Conservation (phyloP, 2,113 vertebrate species). For the Mixornis gularis region DNA sequence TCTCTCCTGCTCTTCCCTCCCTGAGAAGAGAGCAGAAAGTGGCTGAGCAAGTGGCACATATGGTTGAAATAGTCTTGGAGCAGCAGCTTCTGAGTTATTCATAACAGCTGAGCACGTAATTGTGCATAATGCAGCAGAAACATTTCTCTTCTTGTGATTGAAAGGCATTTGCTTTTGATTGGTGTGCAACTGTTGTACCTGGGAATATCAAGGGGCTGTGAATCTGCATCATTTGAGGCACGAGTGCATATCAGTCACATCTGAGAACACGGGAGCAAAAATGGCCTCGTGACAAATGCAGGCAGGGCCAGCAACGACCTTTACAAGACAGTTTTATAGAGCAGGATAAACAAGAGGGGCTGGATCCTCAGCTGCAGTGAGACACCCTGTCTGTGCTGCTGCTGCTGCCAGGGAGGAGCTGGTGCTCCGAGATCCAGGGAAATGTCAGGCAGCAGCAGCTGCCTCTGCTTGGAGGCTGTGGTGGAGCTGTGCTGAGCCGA, state of each 20-base stretch:
- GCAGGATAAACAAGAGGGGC: constrained; percentile 11
- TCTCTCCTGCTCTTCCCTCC: background rate
- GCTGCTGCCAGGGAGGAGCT: background rate
- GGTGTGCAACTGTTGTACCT: constrained; percentile 13
- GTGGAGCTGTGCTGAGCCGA: background rate
- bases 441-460: background rate
- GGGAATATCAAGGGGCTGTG: background rate
- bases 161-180: constrained; percentile 13
- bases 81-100: background rate
- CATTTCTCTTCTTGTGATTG: background rate
- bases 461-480: background rate
- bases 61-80: background rate
- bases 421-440: background rate
- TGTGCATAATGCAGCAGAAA: constrained; percentile 44
- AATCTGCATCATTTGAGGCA: background rate
- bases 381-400: background rate
- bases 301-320: background rate
- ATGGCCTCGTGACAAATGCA: background rate
- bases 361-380: background rate
- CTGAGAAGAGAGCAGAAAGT: background rate
- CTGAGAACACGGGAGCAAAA: background rate
- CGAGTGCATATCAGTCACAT: background rate
- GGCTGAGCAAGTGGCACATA: background rate
- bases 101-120: constrained; percentile 23
- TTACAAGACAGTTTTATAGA: constrained; percentile 16